These are phyloP conservation scores for Campoletis sonorensis DNA, from an alignment of 1,140 invertebrate species.

Conservation along the genomic window DNA sequence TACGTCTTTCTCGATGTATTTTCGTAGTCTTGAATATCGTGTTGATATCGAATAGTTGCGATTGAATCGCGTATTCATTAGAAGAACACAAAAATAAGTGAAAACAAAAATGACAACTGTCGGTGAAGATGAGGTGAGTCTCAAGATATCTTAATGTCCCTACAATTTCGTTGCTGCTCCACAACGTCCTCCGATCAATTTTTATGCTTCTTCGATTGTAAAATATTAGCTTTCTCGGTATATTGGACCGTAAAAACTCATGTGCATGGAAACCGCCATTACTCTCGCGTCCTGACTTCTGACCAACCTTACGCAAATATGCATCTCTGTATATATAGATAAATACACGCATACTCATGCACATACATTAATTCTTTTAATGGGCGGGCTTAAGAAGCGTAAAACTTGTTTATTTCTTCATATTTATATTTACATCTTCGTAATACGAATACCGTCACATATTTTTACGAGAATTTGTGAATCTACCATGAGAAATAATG, in stretches of 20 bases:
- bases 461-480: background rate
- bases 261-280: no score
- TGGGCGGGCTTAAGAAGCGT: no score
- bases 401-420: background rate
- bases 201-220: background rate
- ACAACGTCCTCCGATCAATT: constrained; percentile 1
- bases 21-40: constrained; percentile 11
- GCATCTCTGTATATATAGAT: no score
- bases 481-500: no score
- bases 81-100: constrained; percentile 18
- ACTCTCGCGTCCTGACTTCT: no score
- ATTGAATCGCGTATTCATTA: no score
- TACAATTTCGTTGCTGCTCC: constrained; percentile 1
- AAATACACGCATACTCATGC: no score
- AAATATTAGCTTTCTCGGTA: no score
- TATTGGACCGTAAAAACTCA: no score
- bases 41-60: background rate
- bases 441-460: no score
- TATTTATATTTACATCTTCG: background rate
- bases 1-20: background rate
- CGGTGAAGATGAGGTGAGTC: constrained; percentile 58
- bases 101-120: constrained; percentile 61
- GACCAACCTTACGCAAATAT: no score
- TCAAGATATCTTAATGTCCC: background rate
- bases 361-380: no score